These are phyloP conservation scores for Chironomus tentans DNA, from an alignment of 2,888 invertebrate genomes.

Conservation along the genomic window DNA sequence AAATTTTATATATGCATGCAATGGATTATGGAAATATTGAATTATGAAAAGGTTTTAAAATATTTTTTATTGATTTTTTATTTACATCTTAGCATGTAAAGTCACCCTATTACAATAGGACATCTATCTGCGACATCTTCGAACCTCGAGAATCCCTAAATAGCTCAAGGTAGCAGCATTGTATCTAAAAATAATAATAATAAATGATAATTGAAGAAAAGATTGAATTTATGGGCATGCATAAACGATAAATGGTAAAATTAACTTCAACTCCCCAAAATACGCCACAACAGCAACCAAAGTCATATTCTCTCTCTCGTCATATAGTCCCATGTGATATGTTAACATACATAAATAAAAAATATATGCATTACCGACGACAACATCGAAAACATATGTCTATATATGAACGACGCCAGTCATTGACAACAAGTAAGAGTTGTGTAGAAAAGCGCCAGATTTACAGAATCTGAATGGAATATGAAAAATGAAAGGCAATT, in stretches of 20 bases:
- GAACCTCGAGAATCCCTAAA: no score
- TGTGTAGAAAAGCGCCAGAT: conserved; percentile 9
- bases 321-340: no score
- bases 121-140: no score
- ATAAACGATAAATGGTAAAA: background rate
- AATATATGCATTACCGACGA: background rate
- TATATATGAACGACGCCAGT: conserved; percentile 13
- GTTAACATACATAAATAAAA: background rate
- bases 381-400: background rate
- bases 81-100: no score
- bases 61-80: no score
- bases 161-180: no score
- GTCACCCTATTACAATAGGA: no score
- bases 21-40: no score
- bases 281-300: background rate
- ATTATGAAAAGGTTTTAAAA: no score
- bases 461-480: background rate
- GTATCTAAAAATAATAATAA: background rate
- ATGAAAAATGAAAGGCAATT: background rate
- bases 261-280: background rate
- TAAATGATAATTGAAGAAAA: background rate
- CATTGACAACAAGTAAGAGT: background rate
- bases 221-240: background rate
- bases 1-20: no score
- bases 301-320: background rate